These are phyloP conservation scores for Corythoichthys haematopterus DNA, from an alignment of 2,113 vertebrate genomes.

Conservation along the genomic window DNA sequence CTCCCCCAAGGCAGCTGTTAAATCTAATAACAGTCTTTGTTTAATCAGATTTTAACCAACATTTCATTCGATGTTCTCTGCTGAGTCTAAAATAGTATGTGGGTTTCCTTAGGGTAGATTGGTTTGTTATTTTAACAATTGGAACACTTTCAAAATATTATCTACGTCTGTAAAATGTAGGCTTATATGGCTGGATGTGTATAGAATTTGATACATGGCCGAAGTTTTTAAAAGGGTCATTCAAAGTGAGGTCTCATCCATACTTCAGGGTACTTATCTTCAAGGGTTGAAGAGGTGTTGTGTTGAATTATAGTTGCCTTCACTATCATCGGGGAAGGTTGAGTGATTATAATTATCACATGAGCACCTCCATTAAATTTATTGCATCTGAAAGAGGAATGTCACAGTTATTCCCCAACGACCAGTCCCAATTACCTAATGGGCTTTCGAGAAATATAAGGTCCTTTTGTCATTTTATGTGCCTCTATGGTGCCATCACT, in stretches of 20 bases:
- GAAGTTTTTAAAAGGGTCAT: constrained; percentile 3
- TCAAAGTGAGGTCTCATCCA: constrained; percentile 13
- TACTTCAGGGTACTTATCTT: constrained; percentile 19
- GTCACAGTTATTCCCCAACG: constrained; percentile 33
- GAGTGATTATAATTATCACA: constrained; percentile 46
- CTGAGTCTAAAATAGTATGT: constrained; percentile 7
- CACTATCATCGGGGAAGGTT: constrained; percentile 25
- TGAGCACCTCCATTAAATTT: constrained; percentile 32
- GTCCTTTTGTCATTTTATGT: constrained; percentile 18
- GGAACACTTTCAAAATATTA: neutral
- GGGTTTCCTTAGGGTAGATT: neutral
- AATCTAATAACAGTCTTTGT: constrained; percentile 26
- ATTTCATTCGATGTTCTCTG: constrained; percentile 22
- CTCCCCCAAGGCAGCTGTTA: constrained; percentile 25
- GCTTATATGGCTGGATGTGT: neutral
- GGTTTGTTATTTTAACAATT: neutral
- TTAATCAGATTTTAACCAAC: constrained; percentile 35
- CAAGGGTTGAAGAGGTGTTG: constrained; percentile 21
- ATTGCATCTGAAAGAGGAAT: constrained; percentile 25
- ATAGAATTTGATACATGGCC: neutral
- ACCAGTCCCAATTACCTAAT: constrained; percentile 36
- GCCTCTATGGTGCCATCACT: constrained; percentile 1
- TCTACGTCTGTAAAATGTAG: neutral
- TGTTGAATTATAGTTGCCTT: constrained; percentile 26
- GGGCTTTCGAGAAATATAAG: constrained; percentile 19